A percentile compares a stretch with the other conserved stretches of the same genome.
These are phyloP conservation scores for Chitala chitala DNA, from an alignment of 2,113 vertebrate species.

Conservation along the genomic window DNA sequence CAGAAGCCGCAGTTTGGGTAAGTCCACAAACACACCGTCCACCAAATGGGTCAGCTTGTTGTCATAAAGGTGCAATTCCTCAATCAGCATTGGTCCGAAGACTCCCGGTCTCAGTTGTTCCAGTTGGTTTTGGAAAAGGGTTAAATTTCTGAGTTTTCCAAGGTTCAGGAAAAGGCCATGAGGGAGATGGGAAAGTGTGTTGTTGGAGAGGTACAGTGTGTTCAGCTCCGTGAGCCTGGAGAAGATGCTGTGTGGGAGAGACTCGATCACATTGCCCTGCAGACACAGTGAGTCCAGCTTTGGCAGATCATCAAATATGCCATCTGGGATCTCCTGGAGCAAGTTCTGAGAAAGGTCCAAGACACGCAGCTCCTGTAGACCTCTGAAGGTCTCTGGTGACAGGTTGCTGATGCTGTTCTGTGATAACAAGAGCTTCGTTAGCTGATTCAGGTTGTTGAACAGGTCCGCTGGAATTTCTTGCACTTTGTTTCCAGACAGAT, in stretches of 20 bases:
- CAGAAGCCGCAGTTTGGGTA: slow-evolving; percentile 71
- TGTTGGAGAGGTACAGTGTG: slow-evolving; percentile 81
- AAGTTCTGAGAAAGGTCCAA: slow-evolving; percentile 77
- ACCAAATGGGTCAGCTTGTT: slow-evolving; percentile 73
- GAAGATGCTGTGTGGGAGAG: slow-evolving; percentile 67
- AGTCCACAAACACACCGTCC: slow-evolving; percentile 67
- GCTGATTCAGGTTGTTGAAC: slow-evolving; percentile 67
- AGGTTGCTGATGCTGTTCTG: slow-evolving; percentile 70
- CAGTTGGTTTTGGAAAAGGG: slow-evolving; percentile 75
- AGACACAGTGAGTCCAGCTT: slow-evolving; percentile 75
- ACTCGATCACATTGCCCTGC: slow-evolving; percentile 74
- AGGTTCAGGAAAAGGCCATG: slow-evolving; percentile 71
- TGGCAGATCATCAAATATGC: slow-evolving; percentile 62
- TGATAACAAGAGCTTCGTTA: slow-evolving; percentile 69
- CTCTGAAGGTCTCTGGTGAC: slow-evolving; percentile 58
- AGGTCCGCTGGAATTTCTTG: slow-evolving; percentile 51
- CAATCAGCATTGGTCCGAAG: slow-evolving; percentile 72
- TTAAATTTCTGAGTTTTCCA: slow-evolving; percentile 67
- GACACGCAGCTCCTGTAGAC: slow-evolving; percentile 62
- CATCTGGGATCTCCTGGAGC: slow-evolving; percentile 62
- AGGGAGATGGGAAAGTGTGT: slow-evolving; percentile 68
- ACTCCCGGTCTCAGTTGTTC: slow-evolving; percentile 58
- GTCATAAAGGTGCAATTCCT: slow-evolving; percentile 83
- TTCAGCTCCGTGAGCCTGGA: slow-evolving; percentile 66
- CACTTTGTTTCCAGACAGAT: slow-evolving; percentile 39